Evolutionary conservation across 2,113 vertebrate species (phyloP), one percentile per base, ranked within the genome.

Genomic region (Myanophis thanlyinensis): DNA sequence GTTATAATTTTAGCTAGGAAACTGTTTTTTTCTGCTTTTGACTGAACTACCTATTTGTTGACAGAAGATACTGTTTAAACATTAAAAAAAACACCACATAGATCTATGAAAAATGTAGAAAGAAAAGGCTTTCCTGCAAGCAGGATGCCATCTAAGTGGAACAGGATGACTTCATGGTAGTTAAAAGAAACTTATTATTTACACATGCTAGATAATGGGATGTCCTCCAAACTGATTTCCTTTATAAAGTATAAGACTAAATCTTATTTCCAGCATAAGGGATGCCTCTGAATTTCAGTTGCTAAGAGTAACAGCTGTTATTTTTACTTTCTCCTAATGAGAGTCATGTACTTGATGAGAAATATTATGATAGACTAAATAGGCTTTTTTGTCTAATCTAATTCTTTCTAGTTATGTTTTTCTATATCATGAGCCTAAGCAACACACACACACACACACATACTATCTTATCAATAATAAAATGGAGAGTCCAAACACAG

Each of bases 1-100:
- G n/a, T n/a, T 96, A 93, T 97, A 95, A 92, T 93, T 97, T 94
- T 97, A 97, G 95, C 56, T 97, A 97, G 95, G 96, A 95, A 97
- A 1, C 3, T 95, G 12, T 92, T 94, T 95, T 94, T 96, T 95
- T 92, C 95, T 9, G 4, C n/a, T 27, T 62, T 90, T 85, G 23
- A 95, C 91, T 95, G 91, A 96, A 92, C 96, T 94, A 95, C 93
- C 91, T 97, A 56, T 97, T 97, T 97, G 92, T 91, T 85, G 84
- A 93, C 84, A 46, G 51, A 93, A 46, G 91, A 94, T 25, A 27
- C 90, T 89, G 90, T 91, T 53, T 25, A 22, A 46, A 27, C 25
- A 23, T 5, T 25, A 52, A 88, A 35, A 87, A 59, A 9, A 93
- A 95, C 94, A 95, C 94, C 95, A 97, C 88, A 93, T 95, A 94